These are phyloP conservation scores for Nomada ferruginata DNA, from an alignment of 2,888 invertebrate species.

Conservation along the genomic window DNA sequence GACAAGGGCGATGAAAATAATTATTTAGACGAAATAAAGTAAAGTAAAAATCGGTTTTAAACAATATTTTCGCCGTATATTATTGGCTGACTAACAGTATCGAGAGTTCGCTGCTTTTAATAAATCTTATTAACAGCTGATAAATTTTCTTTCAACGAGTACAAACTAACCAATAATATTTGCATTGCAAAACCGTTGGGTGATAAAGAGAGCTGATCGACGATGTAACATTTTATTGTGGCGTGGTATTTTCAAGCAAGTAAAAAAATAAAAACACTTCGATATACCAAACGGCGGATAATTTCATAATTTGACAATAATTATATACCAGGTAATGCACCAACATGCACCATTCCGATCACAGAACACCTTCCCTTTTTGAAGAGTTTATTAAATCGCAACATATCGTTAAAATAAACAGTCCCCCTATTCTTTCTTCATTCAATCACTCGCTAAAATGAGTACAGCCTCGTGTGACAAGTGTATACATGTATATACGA, in stretches of 20 bases:
- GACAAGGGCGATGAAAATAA: not conserved
- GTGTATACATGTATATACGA: not conserved
- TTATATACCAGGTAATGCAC: conserved; percentile 88
- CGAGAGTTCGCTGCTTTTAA: conserved; percentile 29
- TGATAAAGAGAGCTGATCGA: conserved; percentile 9
- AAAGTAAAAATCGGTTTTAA: not conserved
- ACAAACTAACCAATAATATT: conserved; percentile 15
- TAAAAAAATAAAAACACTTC: no score
- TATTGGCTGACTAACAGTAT: not conserved
- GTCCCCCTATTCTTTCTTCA: not conserved
- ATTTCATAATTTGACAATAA: conserved; percentile 1
- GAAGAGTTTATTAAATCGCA: conserved; percentile 84
- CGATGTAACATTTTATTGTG: not conserved
- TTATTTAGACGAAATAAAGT: not conserved
- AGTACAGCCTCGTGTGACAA: not conserved
- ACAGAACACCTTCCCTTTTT: conserved; percentile 84
- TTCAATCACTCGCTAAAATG: not conserved
- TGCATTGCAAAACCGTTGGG: not conserved
- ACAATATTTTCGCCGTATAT: conserved; percentile 16
- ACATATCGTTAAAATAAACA: conserved; percentile 76
- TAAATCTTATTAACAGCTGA: conserved; percentile 20
- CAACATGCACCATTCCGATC: conserved; percentile 90
- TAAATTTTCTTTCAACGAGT: conserved; percentile 1
- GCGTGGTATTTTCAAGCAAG: no score
- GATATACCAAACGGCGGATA: not conserved